A percentile compares a stretch with the other conserved stretches of the same genome.
phyloP scores from a whole-genome alignment of 1,140 invertebrate species.

The Glossosoma conforme region DNA sequence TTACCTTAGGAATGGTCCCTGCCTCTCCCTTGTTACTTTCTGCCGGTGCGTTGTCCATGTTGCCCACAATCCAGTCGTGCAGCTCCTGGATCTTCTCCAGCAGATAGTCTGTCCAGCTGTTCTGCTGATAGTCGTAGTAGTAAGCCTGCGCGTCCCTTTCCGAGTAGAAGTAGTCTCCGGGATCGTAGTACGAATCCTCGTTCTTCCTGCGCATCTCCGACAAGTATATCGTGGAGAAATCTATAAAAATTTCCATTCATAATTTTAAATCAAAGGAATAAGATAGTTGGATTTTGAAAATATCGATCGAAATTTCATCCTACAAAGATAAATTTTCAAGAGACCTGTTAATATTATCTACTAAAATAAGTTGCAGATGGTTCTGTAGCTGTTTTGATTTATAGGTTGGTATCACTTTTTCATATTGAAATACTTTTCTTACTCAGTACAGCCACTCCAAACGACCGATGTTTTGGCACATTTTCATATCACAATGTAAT shows the following conservation, averaged over 20 bases:
- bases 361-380: neutral
- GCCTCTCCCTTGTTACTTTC: slow-evolving; percentile 26
- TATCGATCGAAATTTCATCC: neutral
- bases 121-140: slow-evolving; percentile 23
- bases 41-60: slow-evolving; percentile 35
- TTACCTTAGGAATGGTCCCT: slow-evolving; percentile 34
- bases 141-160: slow-evolving; percentile 21
- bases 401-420: too few relatives aligned
- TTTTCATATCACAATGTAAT: too few relatives aligned
- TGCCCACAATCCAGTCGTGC: slow-evolving; percentile 46
- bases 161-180: slow-evolving; percentile 26
- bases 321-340: neutral
- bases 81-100: slow-evolving; percentile 48
- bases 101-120: slow-evolving; percentile 19
- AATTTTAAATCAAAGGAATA: neutral
- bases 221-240: neutral
- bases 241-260: neutral
- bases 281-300: neutral
- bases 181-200: slow-evolving; percentile 13
- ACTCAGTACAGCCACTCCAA: too few relatives aligned
- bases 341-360: neutral
- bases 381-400: too few relatives aligned
- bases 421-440: too few relatives aligned
- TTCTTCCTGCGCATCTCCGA: neutral
- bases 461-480: too few relatives aligned